Percentiles rank a stretch among this genome's conserved stretches.
Conservation (phyloP, 2,797 vertebrate species). For the Avahi laniger region DNA sequence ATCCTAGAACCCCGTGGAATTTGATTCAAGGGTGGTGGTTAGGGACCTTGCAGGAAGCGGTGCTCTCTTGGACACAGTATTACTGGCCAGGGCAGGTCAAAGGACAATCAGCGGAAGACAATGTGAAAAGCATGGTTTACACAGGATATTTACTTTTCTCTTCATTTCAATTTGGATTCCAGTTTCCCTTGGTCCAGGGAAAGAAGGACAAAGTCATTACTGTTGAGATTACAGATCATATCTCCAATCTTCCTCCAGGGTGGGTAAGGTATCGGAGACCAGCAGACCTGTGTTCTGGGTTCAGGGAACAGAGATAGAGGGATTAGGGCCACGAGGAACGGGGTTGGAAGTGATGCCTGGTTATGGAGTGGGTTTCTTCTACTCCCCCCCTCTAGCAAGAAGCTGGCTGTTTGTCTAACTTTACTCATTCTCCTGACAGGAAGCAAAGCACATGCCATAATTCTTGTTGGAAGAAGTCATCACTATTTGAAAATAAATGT, state of each 20-base stretch:
- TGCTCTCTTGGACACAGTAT: neutral
- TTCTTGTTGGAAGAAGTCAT: neutral
- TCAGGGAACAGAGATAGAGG: neutral
- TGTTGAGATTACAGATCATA: neutral
- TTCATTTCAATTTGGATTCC: neutral
- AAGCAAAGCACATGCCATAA: neutral
- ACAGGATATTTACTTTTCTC: neutral
- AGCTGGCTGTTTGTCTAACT: neutral
- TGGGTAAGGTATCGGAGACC: neutral
- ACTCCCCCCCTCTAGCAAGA: neutral
- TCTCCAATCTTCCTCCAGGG: neutral
- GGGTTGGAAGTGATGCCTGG: neutral
- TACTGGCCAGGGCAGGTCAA: neutral
- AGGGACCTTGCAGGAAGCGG: neutral
- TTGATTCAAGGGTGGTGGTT: neutral
- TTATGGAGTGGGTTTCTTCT: neutral
- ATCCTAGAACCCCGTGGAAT: neutral
- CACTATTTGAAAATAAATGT: conserved; percentile 16
- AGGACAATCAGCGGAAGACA: neutral
- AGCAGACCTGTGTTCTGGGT: neutral
- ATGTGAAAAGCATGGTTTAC: neutral
- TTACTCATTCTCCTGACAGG: neutral
- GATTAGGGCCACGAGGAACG: neutral
- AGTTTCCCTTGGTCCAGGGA: neutral
- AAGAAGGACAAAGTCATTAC: neutral